Evolutionary conservation across 2,113 vertebrate species (phyloP), one percentile per base, ranked within the genome.

Genomic region (Camelus dromedarius): DNA sequence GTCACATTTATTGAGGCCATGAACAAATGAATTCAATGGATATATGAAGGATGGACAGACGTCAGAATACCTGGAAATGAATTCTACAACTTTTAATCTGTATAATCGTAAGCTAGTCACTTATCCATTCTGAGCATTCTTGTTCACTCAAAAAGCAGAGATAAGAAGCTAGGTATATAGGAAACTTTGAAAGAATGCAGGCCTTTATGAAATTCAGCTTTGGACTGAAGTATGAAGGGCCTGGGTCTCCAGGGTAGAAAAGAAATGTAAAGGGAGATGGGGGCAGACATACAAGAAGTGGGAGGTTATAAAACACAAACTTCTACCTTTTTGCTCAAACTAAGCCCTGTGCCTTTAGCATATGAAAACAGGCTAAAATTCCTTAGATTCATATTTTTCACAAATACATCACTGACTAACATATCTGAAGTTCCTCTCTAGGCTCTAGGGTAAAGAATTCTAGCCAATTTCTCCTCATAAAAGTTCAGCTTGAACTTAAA

Each of bases 401-500:
- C 28, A 89, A 91, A 91, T 48, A 46, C 1, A 42, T 95, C 35
- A 56, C 46, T 79, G 54, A 92, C 60, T 62, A 93, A 30, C 24
- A 11, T 81, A 84, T 92, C 76, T 91, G 20, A 95, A 85, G 76
- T 83, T 84, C 66, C 26, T 96, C 30, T 97, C 42, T 92, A 97
- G 95, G 80, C 94, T 94, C 48, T 77, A 62, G 26, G 6, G 64
- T 54, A 67, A 79, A 62, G 70, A 90, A 97, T 92, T 96, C 54
- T 46, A 92, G 89, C 89, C 93, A 97, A 16, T 83, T 96, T 96
- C 81, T 95, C 52, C 30, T 76, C 87, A 76, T 67, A 48, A 73
- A 95, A 93, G 64, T 93, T 97, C 80, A 96, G 5, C 87, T 92
- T 96, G 92, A 95, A 93, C 64, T 96, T 96, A 67, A 88, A 76